Base-by-base conservation (phyloP, 2,888 invertebrate genomes). In the Sesia bembeciformis region DNA sequence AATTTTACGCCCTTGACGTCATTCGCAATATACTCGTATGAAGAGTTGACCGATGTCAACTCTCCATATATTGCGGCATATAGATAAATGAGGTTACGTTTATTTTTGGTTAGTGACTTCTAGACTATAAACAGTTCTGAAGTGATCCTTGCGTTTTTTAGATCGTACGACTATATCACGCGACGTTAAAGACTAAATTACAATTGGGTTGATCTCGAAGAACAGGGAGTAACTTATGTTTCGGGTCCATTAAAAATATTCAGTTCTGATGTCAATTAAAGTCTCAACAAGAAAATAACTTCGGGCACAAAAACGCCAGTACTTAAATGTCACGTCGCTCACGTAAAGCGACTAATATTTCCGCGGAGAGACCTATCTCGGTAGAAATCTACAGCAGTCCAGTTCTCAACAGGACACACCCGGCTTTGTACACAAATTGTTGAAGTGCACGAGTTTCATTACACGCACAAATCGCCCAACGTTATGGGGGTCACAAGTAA, bases 1-100 rank as follows among this genome's bases (percentile, higher is more conserved):
- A n/a, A 68, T 67, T 66, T 64, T 63, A 66, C 67, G 78, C 74
- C 74, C 76, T 80, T 76, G 75, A 58, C 55, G 60, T 53, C 56
- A 62, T 64, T 58, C 62, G 63, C 71, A 65, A 65, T 65, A 74
- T 71, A 23, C 23, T 23, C 23, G 23, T 23, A 75, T 70, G 74
- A 70, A 56, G 63, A 67, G 65, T 66, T 62, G 75, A 66, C 65
- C 62, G 70, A 70, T 57, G 64, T 23, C 23, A 23, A 23, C 23
- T 23, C 23, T 23, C 23, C 23, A 23, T 23, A 23, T 23, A 23
- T 23, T 23, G 23, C 23, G 23, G 23, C 72, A 67, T 70, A 68
- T 73, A 71, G 63, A 73, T 73, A 75, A 74, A 71, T 68, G 74
- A 79, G 78, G 77, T 71, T 75, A 68, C 61, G 62, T 70, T 74